phyloP scores from a whole-genome alignment of 2,888 invertebrate genomes.

The Tolmerus cingulatus region DNA sequence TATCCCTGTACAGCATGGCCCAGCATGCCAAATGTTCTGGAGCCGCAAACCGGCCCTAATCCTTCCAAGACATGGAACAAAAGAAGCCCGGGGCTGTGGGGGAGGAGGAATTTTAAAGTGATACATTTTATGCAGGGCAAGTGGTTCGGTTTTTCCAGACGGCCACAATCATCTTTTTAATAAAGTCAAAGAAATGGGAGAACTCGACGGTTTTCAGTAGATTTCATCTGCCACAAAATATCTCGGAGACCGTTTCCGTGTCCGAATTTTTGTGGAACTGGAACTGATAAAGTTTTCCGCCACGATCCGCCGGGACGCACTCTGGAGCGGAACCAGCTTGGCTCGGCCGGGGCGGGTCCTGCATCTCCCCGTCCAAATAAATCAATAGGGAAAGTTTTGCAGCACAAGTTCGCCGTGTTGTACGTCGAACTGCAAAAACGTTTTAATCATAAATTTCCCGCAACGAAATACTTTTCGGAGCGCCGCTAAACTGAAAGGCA shows the following conservation, averaged over 20 bases:
- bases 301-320: neutral
- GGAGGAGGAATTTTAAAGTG: slow-evolving; percentile 25
- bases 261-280: neutral
- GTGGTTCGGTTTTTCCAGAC: slow-evolving; percentile 12
- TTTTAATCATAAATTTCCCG: slow-evolving; percentile 46
- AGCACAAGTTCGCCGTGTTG: slow-evolving; percentile 23
- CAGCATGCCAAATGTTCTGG: slow-evolving; percentile 28
- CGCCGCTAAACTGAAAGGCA: slow-evolving; percentile 30
- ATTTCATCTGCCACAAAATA: slow-evolving; percentile 25
- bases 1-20: neutral
- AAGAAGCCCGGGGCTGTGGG: neutral
- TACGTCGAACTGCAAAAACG: slow-evolving; percentile 44
- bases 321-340: neutral
- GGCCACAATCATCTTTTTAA: slow-evolving; percentile 16
- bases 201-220: neutral
- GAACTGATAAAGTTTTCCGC: neutral
- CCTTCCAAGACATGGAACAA: slow-evolving; percentile 8
- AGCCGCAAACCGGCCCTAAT: slow-evolving; percentile 27
- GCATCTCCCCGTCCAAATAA: slow-evolving; percentile 15
- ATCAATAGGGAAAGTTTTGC: slow-evolving; percentile 33
- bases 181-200: slow-evolving; percentile 27
- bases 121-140: slow-evolving; percentile 22
- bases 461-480: slow-evolving; percentile 34
- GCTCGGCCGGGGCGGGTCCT: neutral
- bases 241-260: neutral